phyloP scores from a whole-genome alignment of 2,113 vertebrate genomes.

The Lampris incognitus region DNA sequence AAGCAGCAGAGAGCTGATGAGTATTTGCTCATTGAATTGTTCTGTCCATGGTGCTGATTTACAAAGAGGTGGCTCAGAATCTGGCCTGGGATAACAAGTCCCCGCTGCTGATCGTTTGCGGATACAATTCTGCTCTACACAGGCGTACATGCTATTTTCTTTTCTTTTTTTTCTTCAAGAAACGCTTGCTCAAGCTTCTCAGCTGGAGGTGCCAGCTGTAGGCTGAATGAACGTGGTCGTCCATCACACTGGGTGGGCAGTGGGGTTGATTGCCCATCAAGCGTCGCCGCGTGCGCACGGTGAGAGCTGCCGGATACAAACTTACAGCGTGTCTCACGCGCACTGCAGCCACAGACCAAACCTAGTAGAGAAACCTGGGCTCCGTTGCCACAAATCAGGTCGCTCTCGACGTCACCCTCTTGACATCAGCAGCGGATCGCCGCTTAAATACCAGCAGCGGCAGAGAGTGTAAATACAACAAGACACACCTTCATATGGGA shows the following conservation, averaged over 20 bases:
- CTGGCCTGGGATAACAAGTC: slow-evolving; percentile 62
- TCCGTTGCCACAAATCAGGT: not conserved
- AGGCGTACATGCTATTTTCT: not conserved
- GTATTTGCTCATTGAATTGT: not conserved
- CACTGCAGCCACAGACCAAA: not conserved
- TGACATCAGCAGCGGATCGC: slow-evolving; percentile 65
- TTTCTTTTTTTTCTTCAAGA: no score
- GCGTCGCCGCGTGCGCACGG: not conserved
- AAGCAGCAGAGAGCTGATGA: no score
- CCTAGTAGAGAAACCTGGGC: slow-evolving; percentile 22
- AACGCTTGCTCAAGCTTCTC: no score
- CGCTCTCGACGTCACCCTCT: slow-evolving; percentile 57
- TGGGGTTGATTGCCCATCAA: no score
- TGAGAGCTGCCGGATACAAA: not conserved
- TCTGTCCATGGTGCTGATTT: slow-evolving; percentile 5
- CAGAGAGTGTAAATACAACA: slow-evolving; percentile 31
- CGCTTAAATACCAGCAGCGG: slow-evolving; percentile 62
- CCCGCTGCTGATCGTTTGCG: not conserved
- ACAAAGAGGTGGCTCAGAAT: not conserved
- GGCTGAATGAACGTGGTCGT: no score
- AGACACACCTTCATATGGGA: slow-evolving; percentile 32
- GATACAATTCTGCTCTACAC: not conserved
- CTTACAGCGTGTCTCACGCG: not conserved
- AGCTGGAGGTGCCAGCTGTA: no score
- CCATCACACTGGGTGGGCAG: no score